Evolutionary conservation across 2,113 vertebrate genomes (phyloP), one percentile per base, ranked within the genome.

Genomic region (Stegostoma tigrinum): DNA sequence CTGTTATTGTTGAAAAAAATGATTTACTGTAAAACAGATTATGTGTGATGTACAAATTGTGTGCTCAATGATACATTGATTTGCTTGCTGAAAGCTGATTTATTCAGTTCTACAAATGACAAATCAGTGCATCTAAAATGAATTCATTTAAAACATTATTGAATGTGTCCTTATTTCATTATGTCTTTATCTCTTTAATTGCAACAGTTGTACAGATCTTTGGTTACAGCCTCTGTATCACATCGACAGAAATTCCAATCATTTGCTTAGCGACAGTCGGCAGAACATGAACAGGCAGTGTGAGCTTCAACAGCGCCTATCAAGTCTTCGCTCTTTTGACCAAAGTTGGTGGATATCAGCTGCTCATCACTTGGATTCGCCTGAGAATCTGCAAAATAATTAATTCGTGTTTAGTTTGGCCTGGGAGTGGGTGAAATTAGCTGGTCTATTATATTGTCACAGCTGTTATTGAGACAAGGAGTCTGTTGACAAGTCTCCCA

Each of bases 341-440:
- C 67, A 70, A 95, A 72, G 21, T 30, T 95, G 68, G 38, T 5
- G 2, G 42, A 72, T 52, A 17, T 48, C 67, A 68, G 38, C 67
- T 52, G 42, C 2, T 95, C 42, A 14, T 70, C 94, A 5, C 12
- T 72, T 5, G 42, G 67, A 45, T 27, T 95, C 5, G 19, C n/a
- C 10, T 30, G 24, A 12, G 94, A 95, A 95, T 95, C 94, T 95
- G 94, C 27, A 95, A 95, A 72, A 30, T 75, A 45, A 95, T 95
- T 95, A 75, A 72, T 15, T 45, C 24, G 19, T 52, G 68, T 95
- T 95, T 48, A 70, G 30, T 17, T 95, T 12, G 45, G 0, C 67
- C 8, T 70, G 45, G 45, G 45, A 45, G 45, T 7, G n/a, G 38
- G 42, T 3, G 8, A 24, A 10, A 7, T 17, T 42, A 45, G 7